Evolutionary conservation across 2,888 invertebrate species (phyloP).

Genomic region (Leptothorax acervorum): DNA sequence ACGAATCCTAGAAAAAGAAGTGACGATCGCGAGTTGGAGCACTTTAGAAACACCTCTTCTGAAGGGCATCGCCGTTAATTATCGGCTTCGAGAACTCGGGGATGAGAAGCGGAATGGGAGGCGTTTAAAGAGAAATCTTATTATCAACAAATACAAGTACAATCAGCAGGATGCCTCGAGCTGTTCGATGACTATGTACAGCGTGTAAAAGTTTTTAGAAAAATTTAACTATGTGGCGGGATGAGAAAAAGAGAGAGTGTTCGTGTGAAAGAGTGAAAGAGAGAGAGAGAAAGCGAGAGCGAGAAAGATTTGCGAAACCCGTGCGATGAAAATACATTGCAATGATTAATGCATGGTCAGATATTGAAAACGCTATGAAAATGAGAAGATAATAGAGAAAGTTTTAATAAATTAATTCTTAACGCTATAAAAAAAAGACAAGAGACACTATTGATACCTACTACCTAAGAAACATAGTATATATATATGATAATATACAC

Average conservation of each 20-base stretch:
- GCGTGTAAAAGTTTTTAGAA: slow-evolving; percentile 66
- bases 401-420: slow-evolving; percentile 81
- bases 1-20: slow-evolving; percentile 47
- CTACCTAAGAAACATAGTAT: slow-evolving; percentile 67
- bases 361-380: slow-evolving; percentile 71
- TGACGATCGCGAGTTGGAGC: slow-evolving; percentile 23
- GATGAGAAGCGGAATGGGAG: slow-evolving; percentile 18
- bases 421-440: slow-evolving; percentile 65
- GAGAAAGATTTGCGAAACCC: slow-evolving; percentile 38
- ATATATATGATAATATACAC: slow-evolving; percentile 46
- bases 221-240: slow-evolving; percentile 64
- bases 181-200: slow-evolving; percentile 62
- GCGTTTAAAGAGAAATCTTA: slow-evolving; percentile 40
- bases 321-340: slow-evolving; percentile 20
- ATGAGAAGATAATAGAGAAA: slow-evolving; percentile 78
- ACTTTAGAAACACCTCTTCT: slow-evolving; percentile 25
- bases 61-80: background rate
- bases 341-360: slow-evolving; percentile 63
- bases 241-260: slow-evolving; percentile 33
- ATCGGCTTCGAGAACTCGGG: slow-evolving; percentile 32
- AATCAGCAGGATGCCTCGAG: slow-evolving; percentile 65
- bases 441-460: slow-evolving; percentile 72
- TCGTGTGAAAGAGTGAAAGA: background rate
- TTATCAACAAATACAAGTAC: slow-evolving; percentile 53
- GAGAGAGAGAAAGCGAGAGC: slow-evolving; percentile 22